Evolutionary conservation across 2,888 invertebrate species (phyloP), one percentile per base, ranked within the genome.

Genomic region (Euspilapteryx auroguttella): DNA sequence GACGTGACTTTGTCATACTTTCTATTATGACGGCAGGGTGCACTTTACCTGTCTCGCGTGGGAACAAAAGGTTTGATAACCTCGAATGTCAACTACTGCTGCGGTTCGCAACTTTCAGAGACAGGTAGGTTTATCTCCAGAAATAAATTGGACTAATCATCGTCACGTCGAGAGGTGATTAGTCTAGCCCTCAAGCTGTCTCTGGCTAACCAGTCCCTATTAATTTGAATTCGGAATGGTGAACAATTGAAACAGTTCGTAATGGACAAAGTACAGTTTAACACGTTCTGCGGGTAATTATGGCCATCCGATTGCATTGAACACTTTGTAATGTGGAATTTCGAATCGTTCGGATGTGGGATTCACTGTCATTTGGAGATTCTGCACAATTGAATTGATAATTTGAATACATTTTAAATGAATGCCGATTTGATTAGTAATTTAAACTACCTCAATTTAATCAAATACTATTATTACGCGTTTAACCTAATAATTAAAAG

Each of bases 1-100:
- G 56, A 68, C 73, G 69, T 71, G 69, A 69, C 65, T 68, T 42
- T 45, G 53, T 42, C 47, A 44, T 53, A 64, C 64, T 71, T 69
- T 73, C 73, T 64, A 66, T 53, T 38, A 43, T 55, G 59, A 64
- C 58, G 53, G 48, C 47, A 37, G 50, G 54, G 47, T 55, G 56
- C 54, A 63, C 51, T 64, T 58, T 62, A 42, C 49, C 64, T 61
- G 59, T 63, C 59, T 58, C 59, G 54, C 66, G 73, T 73, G 73
- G 64, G 69, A 73, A 55, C 59, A 51, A 62, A 58, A 47, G 49
- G 43, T 47, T 54, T 41, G 44, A 56, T 47, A 49, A 49, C 53
- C 47, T 55, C 37, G 41, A 37, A 44, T 51, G 46, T 52, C 52
- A 51, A 57, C 52, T n/a, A n/a, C n/a, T n/a, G n/a, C n/a, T n/a